phyloP scores from a whole-genome alignment of 2,888 invertebrate genomes.

The Chalcosyrphus nemorum region DNA sequence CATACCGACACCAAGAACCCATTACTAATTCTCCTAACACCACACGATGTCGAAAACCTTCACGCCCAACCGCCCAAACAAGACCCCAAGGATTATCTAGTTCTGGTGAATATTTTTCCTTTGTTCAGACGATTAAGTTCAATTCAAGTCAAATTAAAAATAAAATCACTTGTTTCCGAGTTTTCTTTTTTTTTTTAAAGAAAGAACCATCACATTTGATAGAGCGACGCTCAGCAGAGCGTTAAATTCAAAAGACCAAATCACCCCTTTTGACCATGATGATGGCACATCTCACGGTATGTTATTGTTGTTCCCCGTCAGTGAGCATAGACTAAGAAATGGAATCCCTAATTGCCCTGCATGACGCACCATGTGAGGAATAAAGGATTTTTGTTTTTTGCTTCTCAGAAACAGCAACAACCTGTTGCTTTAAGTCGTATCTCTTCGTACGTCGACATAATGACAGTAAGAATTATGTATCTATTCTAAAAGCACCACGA shows the following conservation, averaged over 20 bases:
- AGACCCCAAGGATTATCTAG: constrained; percentile 48
- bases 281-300: background rate
- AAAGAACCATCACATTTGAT: constrained; percentile 2
- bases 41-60: constrained; percentile 47
- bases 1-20: no score
- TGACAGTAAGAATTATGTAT: background rate
- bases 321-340: constrained; percentile 56
- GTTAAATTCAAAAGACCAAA: constrained; percentile 49
- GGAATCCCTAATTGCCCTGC: constrained; percentile 63
- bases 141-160: no score
- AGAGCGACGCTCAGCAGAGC: constrained; percentile 48
- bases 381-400: constrained; percentile 43
- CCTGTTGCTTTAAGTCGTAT: constrained; percentile 12
- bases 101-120: no score
- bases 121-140: constrained; percentile 29
- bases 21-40: no score
- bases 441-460: background rate
- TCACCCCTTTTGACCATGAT: constrained; percentile 30
- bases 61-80: constrained; percentile 39
- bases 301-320: constrained; percentile 47
- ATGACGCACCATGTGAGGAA: constrained; percentile 61
- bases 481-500: background rate
- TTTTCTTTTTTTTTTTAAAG: no score
- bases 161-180: constrained; percentile 43
- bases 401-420: constrained; percentile 31